Base-by-base conservation (phyloP, 2,888 invertebrate genomes). In the Drosophila pegasa region DNA sequence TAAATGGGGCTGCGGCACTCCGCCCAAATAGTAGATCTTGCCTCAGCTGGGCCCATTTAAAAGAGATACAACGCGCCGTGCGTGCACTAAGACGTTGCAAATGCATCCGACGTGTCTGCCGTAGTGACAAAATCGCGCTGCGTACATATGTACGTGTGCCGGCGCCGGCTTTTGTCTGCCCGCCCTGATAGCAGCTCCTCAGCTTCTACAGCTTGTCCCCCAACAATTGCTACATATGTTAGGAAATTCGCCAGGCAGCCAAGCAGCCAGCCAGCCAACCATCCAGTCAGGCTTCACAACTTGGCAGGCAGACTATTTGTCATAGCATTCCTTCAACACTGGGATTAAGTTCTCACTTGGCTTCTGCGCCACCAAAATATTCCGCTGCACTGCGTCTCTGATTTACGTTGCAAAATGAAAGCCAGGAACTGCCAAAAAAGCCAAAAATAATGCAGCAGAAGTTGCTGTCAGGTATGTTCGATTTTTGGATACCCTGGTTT, bases 281-380 rank as follows among this genome's bases (percentile, higher is more conserved):
- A 43, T 57, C 16, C 64, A 55, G 48, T 38, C 66, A 57, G 51
- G 31, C 41, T 41, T 55, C 52, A 58, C 43, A 77, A 54, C 69
- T 57, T 57, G 74, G 56, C 75, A 73, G 80, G 68, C 78, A 75
- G 87, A 80, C 85, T 89, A 90, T 89, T 89, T 89, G 88, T 89
- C 85, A 83, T 79, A 78, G 74, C 83, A 89, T 89, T 88, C 81
- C 88, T 78, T 78, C 80, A 80, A 52, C 75, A 63, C 68, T 65
- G 73, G 81, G 87, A 80, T 87, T 85, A 88, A 89, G 81, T 81
- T 85, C 68, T 75, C 60, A 38, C 58, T 50, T 54, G 51, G 22
- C 59, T 62, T 56, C 60, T 20, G 37, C 38, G 37, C 22, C 16
- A 54, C 57, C 51, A 31, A 41, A 51, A 63, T 55, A 55, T 67